These are phyloP conservation scores for Cremastobaeus sp. DNA, from an alignment of 2,888 invertebrate species.

Conservation along the genomic window DNA sequence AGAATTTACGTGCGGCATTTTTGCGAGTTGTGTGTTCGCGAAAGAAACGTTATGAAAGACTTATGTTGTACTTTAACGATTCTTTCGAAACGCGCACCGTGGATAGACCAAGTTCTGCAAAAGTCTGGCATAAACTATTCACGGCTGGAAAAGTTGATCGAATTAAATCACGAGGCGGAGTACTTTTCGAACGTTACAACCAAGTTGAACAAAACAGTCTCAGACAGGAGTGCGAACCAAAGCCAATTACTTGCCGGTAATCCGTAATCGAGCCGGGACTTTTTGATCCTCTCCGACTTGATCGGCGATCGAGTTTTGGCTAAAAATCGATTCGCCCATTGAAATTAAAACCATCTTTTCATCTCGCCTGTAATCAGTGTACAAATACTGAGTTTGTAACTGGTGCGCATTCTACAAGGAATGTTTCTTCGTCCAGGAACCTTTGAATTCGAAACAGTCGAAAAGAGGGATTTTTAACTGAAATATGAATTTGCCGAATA, in stretches of 20 bases:
- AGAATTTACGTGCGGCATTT: conserved; percentile 1
- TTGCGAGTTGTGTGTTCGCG: neutral
- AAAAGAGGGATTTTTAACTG: no score
- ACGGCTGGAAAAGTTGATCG: conserved; percentile 1
- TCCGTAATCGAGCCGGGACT: conserved; percentile 11
- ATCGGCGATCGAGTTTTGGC: conserved; percentile 4
- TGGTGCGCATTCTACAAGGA: no score
- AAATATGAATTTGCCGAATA: no score
- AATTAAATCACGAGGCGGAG: neutral
- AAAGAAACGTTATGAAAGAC: conserved; percentile 4
- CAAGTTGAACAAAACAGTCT: no score
- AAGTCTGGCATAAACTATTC: conserved; percentile 19
- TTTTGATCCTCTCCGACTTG: conserved; percentile 9
- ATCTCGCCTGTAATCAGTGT: no score
- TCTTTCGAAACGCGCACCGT: conserved; percentile 4
- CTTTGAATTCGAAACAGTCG: no score
- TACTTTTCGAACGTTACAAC: conserved; percentile 2
- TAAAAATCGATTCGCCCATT: no score
- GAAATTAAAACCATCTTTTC: no score
- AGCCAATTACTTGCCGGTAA: conserved; percentile 10
- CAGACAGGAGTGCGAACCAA: conserved; percentile 9
- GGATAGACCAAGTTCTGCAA: neutral
- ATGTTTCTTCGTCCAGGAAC: no score
- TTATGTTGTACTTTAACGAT: neutral
- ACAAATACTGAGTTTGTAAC: no score